Evolutionary conservation across 2,113 vertebrate genomes (phyloP).

Genomic region (Lamprotornis superbus): DNA sequence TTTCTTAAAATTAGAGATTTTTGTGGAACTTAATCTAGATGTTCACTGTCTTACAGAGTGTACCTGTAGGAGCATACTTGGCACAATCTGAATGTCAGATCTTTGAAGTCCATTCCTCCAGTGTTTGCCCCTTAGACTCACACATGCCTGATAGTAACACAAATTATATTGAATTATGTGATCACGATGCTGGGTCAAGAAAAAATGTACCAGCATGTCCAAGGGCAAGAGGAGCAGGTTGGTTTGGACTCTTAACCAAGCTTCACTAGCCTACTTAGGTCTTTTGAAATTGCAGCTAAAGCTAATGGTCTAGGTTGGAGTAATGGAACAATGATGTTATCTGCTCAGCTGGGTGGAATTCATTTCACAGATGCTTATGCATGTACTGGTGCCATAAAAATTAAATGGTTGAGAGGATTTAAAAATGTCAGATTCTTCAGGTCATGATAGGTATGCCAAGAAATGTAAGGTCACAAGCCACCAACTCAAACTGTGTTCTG

Average conservation of each 20-base stretch:
- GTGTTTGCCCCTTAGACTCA: not conserved
- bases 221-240: not conserved
- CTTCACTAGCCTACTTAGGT: fast-evolving
- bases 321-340: not conserved
- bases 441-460: not conserved
- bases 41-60: not conserved
- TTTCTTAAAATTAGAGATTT: not conserved
- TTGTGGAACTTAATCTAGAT: not conserved
- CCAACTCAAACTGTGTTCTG: not conserved
- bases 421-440: not conserved
- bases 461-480: not conserved
- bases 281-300: not conserved
- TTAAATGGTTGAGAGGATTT: not conserved
- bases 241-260: not conserved
- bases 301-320: not conserved
- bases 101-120: not conserved
- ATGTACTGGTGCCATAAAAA: not conserved
- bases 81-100: not conserved
- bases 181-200: not conserved
- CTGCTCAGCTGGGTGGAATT: not conserved
- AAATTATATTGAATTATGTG: not conserved
- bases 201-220: not conserved
- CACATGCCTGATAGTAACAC: not conserved
- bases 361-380: not conserved
- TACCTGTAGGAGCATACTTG: not conserved